Conservation (phyloP, 2,888 invertebrate genomes). For the Melanchra persicariae region DNA sequence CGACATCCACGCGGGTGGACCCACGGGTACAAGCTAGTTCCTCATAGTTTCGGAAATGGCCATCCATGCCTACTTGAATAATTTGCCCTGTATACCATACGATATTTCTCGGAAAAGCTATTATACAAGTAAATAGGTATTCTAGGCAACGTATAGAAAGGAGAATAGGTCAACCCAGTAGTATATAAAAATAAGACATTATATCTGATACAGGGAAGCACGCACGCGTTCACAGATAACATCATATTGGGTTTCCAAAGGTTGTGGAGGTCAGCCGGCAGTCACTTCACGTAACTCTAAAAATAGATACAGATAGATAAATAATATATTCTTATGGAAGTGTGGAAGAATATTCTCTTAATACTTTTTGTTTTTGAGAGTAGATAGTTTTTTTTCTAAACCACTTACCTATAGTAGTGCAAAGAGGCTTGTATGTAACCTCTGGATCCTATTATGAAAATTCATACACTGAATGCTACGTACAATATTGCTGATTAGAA, state of each 20-base stretch:
- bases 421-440: too few species aligned
- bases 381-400: background rate
- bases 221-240: slow-evolving; percentile 55
- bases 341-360: background rate
- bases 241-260: slow-evolving; percentile 57
- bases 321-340: slow-evolving; percentile 13
- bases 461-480: too few species aligned
- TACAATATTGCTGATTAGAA: too few species aligned
- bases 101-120: background rate
- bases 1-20: too few species aligned
- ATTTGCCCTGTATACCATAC: too few species aligned
- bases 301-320: slow-evolving; percentile 36
- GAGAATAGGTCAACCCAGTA: slow-evolving; percentile 34
- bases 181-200: slow-evolving; percentile 52
- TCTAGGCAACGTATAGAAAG: slow-evolving; percentile 7
- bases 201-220: slow-evolving; percentile 53
- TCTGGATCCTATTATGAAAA: too few species aligned
- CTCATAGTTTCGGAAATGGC: too few species aligned
- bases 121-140: slow-evolving; percentile 14
- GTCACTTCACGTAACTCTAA: slow-evolving; percentile 58
- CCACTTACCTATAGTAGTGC: too few species aligned
- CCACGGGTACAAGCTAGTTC: too few species aligned
- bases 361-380: background rate
- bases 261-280: slow-evolving; percentile 51
- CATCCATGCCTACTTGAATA: too few species aligned